Evolutionary conservation across 2,888 invertebrate species (phyloP).

Genomic region (Amiota minor): DNA sequence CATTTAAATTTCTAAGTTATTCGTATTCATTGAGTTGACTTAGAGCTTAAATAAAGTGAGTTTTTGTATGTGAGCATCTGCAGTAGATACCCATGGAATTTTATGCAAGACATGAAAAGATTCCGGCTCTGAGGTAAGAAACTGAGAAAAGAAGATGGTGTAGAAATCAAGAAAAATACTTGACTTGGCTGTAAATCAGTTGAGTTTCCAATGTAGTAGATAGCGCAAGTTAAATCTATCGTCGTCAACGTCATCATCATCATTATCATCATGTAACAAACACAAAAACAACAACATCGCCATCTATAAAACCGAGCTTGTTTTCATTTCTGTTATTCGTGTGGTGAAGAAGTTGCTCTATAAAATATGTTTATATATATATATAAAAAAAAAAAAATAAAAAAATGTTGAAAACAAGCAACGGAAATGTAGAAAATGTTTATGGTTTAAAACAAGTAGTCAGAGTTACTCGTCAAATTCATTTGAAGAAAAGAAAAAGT

Average conservation of each 20-base stretch:
- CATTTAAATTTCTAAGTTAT: too few relatives aligned
- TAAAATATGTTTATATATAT: conserved; percentile 19
- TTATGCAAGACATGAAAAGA: not conserved
- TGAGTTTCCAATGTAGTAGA: not conserved
- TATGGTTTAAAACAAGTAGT: conserved; percentile 41
- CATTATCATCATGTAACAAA: not conserved
- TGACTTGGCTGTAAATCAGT: conserved; percentile 17
- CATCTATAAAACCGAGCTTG: conserved; percentile 10
- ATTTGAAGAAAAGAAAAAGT: conserved; percentile 1
- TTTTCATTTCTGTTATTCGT: not conserved
- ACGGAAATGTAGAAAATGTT: conserved; percentile 64
- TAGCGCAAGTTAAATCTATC: not conserved
- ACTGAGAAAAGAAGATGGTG: not conserved
- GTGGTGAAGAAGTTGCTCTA: conserved; percentile 12
- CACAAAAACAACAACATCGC: too few relatives aligned
- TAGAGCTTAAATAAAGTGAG: too few relatives aligned
- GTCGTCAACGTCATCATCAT: not conserved
- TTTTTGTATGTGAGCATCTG: too few relatives aligned
- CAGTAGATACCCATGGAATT: too few relatives aligned
- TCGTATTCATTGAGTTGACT: too few relatives aligned
- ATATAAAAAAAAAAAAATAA: not conserved
- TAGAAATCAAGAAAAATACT: conserved; percentile 8
- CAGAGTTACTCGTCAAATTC: too few relatives aligned
- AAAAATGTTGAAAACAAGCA: conserved; percentile 49
- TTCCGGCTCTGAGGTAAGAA: not conserved